Evolutionary conservation across 2,888 invertebrate genomes (phyloP), one percentile per base, ranked within the genome.

Genomic region (Neuroscelio doddi): DNA sequence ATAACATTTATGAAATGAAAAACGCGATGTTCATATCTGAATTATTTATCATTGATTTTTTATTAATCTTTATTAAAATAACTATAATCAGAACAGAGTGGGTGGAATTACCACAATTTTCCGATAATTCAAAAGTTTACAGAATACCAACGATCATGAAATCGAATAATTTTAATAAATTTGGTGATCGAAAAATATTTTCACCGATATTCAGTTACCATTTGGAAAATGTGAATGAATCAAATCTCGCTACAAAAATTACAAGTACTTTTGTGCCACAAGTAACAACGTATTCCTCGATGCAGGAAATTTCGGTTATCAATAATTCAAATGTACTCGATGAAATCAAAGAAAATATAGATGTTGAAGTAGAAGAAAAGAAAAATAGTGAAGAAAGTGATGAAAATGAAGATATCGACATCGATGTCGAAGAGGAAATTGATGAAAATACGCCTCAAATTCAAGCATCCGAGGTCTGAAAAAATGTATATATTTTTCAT

Each of bases 31-130:
- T 9, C 57, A 41, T 9, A 38, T 27, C 10, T 16, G 24, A 16
- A 15, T 16, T 10, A 21, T 14, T 42, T 29, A 27, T 3, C 10
- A 8, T 15, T 38, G 47, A 14, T n/a, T 16, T 55, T 12, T 15
- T 70, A 10, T 49, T 68, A 36, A 16, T 56, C 10, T 52, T 55
- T 36, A 21, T 64, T 16, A 39, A 58, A 41, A 38, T 61, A n/a
- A 56, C 24, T 16, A 30, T 16, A 0, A 59, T 57, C 24, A 41
- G 50, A n/a, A 68, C 72, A 44, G 82, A 82, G 46, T 84, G 84
- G 84, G 63, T 84, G 8, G 82, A 84, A n/a, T 69, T 84, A 46
- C 83, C 84, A 0, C 75, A 83, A 56, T 84, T 84, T 56, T 84
- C 84, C 2, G 76, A 81, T 30, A 73, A 74, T 2, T 53, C 56